Conservation (phyloP, 2,797 vertebrate species). For the Tangara arthus region DNA sequence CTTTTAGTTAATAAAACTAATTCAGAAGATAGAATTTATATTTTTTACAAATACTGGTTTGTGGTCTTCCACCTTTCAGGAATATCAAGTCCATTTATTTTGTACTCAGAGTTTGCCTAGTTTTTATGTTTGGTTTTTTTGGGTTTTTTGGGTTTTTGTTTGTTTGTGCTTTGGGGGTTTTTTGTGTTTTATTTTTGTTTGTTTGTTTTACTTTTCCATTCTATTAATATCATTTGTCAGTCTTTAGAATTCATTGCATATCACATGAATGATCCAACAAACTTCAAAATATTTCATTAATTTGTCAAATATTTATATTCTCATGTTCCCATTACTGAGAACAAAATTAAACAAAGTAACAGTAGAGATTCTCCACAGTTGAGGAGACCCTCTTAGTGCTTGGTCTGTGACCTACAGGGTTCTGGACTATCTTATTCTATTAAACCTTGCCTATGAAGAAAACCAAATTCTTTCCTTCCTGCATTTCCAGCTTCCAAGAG, state of each 20-base stretch:
- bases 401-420: not conserved
- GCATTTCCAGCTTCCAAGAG: not conserved
- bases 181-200: not conserved
- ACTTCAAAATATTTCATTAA: not conserved
- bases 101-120: not conserved
- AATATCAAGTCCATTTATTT: not conserved
- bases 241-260: not conserved
- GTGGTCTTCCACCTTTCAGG: not conserved
- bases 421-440: not conserved
- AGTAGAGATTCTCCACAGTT: not conserved
- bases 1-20: not conserved
- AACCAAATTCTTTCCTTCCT: not conserved
- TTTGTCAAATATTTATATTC: not conserved
- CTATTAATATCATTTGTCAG: not conserved
- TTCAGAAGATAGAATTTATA: not conserved
- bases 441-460: not conserved
- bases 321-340: not conserved
- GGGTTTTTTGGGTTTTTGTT: not conserved
- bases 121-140: not conserved
- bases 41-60: not conserved
- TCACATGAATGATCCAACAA: not conserved
- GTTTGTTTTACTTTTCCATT: not conserved
- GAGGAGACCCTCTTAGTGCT: not conserved
- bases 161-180: not conserved
- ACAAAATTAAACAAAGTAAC: not conserved